Evolutionary conservation across 2,113 vertebrate genomes (phyloP).

Genomic region (Trematocara macrostoma): DNA sequence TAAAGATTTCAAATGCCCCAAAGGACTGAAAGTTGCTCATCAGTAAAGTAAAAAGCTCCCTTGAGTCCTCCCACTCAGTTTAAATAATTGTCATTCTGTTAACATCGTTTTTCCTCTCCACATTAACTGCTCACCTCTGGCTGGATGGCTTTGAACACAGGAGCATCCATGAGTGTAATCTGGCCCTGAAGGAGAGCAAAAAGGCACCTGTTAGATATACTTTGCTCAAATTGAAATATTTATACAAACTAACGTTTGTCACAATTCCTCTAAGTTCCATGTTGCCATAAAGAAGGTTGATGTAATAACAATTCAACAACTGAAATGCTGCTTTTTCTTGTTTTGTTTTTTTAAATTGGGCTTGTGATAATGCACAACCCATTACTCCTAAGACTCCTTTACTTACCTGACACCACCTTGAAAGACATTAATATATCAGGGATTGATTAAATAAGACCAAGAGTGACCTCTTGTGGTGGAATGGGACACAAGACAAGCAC

Average conservation of each 20-base stretch:
- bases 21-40: not conserved
- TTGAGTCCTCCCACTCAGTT: not conserved
- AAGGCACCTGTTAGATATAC: not conserved
- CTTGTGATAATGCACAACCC: not conserved
- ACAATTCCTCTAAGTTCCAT: not conserved
- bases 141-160: conserved; percentile 97
- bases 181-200: conserved; percentile 80
- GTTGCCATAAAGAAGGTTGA: fast-evolving
- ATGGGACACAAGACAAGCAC: not conserved
- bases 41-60: not conserved
- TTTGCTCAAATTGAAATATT: not conserved
- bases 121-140: conserved; percentile 82
- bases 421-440: not conserved
- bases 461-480: conserved; percentile 40
- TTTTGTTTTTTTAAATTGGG: too few species aligned
- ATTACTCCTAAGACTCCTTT: not conserved
- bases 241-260: fast-evolving
- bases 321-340: not conserved
- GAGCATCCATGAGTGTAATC: conserved; percentile 97
- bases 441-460: not conserved
- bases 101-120: not conserved
- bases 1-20: not conserved
- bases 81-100: not conserved
- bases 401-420: not conserved
- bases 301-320: not conserved